These are phyloP conservation scores for Paradisaea rubra DNA, from an alignment of 2,113 vertebrate species.

Conservation along the genomic window DNA sequence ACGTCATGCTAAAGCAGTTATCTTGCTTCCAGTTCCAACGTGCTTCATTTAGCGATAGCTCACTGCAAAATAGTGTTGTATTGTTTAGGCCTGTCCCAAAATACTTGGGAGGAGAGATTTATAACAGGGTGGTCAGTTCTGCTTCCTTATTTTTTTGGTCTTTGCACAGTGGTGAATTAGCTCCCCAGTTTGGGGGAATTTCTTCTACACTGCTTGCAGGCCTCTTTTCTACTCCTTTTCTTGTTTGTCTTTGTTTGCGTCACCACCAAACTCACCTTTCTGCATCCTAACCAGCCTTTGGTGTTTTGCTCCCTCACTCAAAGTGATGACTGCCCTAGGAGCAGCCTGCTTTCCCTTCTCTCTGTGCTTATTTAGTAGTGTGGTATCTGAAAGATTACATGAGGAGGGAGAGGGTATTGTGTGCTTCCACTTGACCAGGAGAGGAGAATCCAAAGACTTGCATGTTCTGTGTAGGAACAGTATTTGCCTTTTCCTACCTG, in stretches of 20 bases:
- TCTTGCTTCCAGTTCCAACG: background rate
- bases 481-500: background rate
- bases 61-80: constrained; percentile 7
- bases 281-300: background rate
- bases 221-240: background rate
- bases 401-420: background rate
- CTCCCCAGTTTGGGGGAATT: background rate
- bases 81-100: constrained; percentile 23
- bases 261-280: background rate
- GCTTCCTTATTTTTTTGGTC: background rate
- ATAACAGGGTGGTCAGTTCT: background rate
- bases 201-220: background rate
- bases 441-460: background rate
- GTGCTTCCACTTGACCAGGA: background rate
- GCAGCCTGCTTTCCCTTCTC: background rate
- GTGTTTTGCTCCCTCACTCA: background rate
- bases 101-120: background rate
- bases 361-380: background rate
- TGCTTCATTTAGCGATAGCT: background rate
- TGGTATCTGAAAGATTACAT: background rate
- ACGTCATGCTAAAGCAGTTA: background rate
- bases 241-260: background rate
- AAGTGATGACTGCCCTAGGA: background rate
- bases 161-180: background rate
- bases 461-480: background rate